Evolutionary conservation across 2,888 invertebrate species (phyloP), one percentile per base, ranked within the genome.

Genomic region (Cheilosia soror): DNA sequence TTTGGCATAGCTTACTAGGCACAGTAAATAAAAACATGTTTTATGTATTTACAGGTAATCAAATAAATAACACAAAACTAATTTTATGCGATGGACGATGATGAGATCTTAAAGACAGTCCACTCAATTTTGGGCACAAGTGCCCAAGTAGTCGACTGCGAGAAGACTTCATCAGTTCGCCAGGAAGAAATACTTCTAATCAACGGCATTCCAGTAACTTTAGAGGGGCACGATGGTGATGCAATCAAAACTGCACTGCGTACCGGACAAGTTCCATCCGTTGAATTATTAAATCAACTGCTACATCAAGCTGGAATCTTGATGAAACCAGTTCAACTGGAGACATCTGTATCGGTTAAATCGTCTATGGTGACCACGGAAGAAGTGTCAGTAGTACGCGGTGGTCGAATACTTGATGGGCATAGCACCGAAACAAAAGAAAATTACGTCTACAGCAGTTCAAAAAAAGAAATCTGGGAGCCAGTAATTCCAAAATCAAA

Each of bases 61-160:
- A 42, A 42, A 27, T n/a, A 7, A 40, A 25, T 2, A 42, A 72
- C 0, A 72, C 2, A 40, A 20, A 47, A 27, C 15, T 0, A 47
- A 47, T 20, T 47, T 4, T 3, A 20, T 47, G 20, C 42, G 87
- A 95, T 95, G 95, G 95, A 96, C 92, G 95, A 95, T 91, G 95
- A 96, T 47, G 47, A 47, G 92, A 95, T 96, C 88, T 94, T 95
- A 90, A 95, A 95, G 89, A 95, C 95, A 83, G 96, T 96, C 81
- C 95, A 96, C 91, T 95, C 95, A 87, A 94, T 96, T 88, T 94
- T 95, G 87, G 96, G 96, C 80, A 95, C 95, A 88, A 95, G 95
- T 83, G 95, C 94, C 33, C 94, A 95, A 92, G 95, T 96, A 85
- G 94, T 96, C 78, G 95, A 96, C 90, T 95, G 95, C 90, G 95